Base-by-base conservation (phyloP, 1,140 invertebrate species). In the Lutraria rhynchaena region DNA sequence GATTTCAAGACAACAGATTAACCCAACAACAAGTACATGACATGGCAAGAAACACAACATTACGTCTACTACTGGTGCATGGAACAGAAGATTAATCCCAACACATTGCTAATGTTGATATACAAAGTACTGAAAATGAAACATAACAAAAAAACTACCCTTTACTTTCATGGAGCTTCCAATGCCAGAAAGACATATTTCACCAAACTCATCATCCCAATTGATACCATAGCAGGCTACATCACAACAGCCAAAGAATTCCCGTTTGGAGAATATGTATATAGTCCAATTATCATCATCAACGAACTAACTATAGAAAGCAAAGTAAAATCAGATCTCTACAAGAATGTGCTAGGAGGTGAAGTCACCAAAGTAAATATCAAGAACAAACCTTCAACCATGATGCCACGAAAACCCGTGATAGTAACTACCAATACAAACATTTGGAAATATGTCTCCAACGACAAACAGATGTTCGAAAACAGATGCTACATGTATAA, bases 181-280 rank as follows among this genome's bases (percentile, higher is more conserved):
- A 71, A 71, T 29, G 67, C 67, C 24, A 49, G 67, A 11, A 71
- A 71, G 22, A 71, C 41, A 29, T 71, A 9, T 29, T 53, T 15
- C n/a, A 53, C 27, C 19, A 37, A 15, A 3, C 24, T 3, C 27
- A 29, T 71, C 4, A 5, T 51, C 11, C 67, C 49, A 17, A 15
- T 24, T n/a, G n/a, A 11, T 13, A 24, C 19, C 15, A 33, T 29
- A 15, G 51, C 27, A 4, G 67, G 49, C 13, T 9, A 3, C 17
- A 19, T 53, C 22, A 71, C 53, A 24, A 71, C 24, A n/a, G 17
- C 11, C n/a, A 71, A 71, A 55, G 67, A 71, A 31, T 71, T 71
- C 67, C 22, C 67, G 3, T 71, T 71, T 22, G 17, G 53, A 5
- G 67, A 9, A 13, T 71, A 22, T 29, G n/a, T 53, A 5, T 22